phyloP scores from a whole-genome alignment of 2,113 vertebrate species.

The Rhodinocichla rosea region DNA sequence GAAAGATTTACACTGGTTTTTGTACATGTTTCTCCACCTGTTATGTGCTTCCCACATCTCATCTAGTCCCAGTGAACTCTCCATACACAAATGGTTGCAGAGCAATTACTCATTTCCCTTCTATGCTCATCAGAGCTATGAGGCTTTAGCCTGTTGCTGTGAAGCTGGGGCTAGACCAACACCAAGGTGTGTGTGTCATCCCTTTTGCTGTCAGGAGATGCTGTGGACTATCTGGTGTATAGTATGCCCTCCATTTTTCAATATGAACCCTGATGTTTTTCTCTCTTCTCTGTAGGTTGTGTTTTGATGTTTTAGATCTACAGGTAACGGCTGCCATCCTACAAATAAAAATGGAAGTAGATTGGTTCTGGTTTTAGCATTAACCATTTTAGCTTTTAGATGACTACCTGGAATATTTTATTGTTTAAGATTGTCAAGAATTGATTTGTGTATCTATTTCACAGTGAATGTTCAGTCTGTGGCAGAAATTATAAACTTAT shows the following conservation, averaged over 20 bases:
- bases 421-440: not conserved
- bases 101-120: not conserved
- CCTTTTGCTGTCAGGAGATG: not conserved
- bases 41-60: not conserved
- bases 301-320: not conserved
- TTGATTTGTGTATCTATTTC: not conserved
- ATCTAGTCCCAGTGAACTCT: not conserved
- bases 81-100: not conserved
- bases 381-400: not conserved
- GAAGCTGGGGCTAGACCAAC: not conserved
- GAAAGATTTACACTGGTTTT: not conserved
- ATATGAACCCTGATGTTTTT: not conserved
- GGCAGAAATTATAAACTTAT: not conserved
- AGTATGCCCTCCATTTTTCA: not conserved
- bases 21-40: not conserved
- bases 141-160: not conserved
- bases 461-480: not conserved
- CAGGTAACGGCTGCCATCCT: not conserved
- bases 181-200: not conserved
- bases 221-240: not conserved
- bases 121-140: not conserved
- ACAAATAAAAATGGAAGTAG: not conserved
- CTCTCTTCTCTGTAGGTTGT: not conserved
- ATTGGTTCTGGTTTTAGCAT: not conserved
- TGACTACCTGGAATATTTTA: not conserved